phyloP scores from a whole-genome alignment of 1,140 invertebrate genomes.

The Drosophila miranda region DNA sequence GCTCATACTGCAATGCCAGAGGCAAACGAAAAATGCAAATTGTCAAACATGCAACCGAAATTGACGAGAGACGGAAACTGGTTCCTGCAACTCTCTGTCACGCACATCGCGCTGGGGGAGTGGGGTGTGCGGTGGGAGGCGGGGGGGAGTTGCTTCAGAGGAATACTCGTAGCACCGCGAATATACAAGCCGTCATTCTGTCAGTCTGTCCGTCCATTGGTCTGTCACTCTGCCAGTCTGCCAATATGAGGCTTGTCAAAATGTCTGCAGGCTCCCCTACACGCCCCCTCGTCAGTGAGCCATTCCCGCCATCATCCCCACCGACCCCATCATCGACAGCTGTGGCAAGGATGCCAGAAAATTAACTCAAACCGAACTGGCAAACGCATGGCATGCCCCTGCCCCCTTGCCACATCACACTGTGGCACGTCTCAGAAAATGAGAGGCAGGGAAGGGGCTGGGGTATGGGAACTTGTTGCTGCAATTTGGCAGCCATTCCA shows the following conservation, averaged over 20 bases:
- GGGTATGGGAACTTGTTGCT: slow-evolving; percentile 41
- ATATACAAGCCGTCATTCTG: slow-evolving; percentile 24
- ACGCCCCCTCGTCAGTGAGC: not conserved
- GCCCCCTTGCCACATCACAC: not conserved
- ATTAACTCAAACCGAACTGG: slow-evolving; percentile 16
- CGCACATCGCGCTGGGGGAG: slow-evolving; percentile 10
- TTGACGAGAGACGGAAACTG: slow-evolving; percentile 36
- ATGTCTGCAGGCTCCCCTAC: slow-evolving; percentile 11
- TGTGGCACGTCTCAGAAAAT: too few relatives aligned
- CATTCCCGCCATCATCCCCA: not conserved
- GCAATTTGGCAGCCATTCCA: slow-evolving; percentile 16
- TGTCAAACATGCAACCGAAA: slow-evolving; percentile 68
- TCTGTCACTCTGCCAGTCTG: slow-evolving; percentile 42
- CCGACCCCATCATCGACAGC: not conserved
- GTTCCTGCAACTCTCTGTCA: slow-evolving; percentile 20
- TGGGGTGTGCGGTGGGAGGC: too few relatives aligned
- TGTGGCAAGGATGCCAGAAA: slow-evolving; percentile 14
- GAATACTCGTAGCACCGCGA: too few relatives aligned
- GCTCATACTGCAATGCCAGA: not conserved
- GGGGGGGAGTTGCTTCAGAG: too few relatives aligned
- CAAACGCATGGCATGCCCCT: not conserved
- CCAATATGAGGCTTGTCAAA: slow-evolving; percentile 13
- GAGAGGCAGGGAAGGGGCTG: too few relatives aligned
- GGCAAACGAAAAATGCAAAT: slow-evolving; percentile 64
- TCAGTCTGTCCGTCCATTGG: not conserved